A percentile compares a stretch with the other conserved stretches of the same genome.
phyloP scores from a whole-genome alignment of 2,797 vertebrate species.

The Leuciscus waleckii region DNA sequence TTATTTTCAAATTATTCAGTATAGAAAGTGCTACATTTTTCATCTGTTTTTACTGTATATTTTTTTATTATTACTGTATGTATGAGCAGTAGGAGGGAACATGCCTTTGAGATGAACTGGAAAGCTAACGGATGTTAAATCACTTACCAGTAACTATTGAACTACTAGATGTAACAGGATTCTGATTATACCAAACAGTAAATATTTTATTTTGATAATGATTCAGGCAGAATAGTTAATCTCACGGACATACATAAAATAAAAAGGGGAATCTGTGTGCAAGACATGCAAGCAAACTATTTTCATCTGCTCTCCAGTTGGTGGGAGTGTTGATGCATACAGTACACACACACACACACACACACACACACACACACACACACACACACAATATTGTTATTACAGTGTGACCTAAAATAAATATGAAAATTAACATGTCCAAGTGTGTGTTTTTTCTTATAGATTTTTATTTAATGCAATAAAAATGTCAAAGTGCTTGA shows the following conservation, averaged over 20 bases:
- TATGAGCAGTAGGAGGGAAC: background rate
- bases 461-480: too few species aligned
- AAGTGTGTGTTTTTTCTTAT: too few species aligned
- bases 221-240: background rate
- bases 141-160: background rate
- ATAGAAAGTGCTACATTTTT: background rate
- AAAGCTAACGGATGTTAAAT: background rate
- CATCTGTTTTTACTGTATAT: background rate
- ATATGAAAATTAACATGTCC: too few species aligned
- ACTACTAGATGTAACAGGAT: background rate
- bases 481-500: too few species aligned
- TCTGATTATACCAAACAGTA: background rate
- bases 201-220: background rate
- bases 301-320: slow-evolving; percentile 42
- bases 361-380: background rate
- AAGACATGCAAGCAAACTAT: background rate
- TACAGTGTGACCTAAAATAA: too few species aligned
- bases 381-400: too few species aligned
- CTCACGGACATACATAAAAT: too few species aligned
- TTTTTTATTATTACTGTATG: too few species aligned
- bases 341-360: background rate
- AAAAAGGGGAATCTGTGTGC: background rate
- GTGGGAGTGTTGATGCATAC: slow-evolving; percentile 45
- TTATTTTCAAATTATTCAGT: background rate
- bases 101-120: background rate